Conservation (phyloP, 2,797 vertebrate species). For the Epinephelus coioides region DNA sequence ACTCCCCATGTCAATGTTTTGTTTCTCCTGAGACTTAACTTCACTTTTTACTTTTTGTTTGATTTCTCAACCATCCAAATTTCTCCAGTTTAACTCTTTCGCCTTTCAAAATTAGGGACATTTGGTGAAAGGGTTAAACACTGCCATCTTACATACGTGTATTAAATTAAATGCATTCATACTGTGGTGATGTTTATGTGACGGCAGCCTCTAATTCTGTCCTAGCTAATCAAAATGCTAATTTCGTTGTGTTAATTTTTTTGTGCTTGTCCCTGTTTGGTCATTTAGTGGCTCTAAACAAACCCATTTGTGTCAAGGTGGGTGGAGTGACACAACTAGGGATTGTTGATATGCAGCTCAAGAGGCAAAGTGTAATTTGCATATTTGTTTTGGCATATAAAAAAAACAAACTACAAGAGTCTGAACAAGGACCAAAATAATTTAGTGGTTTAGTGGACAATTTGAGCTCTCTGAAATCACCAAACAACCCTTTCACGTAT, state of each 20-base stretch:
- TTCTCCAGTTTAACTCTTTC: constrained; percentile 75
- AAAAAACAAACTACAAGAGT: not conserved
- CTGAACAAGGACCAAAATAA: not conserved
- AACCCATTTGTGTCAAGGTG: constrained; percentile 9
- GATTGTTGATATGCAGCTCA: no score
- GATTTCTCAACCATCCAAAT: constrained; percentile 74
- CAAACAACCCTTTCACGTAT: not conserved
- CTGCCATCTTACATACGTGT: constrained; percentile 60
- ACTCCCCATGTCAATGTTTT: constrained; percentile 45
- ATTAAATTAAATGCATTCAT: constrained; percentile 51
- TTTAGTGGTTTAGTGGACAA: not conserved
- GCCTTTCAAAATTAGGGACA: constrained; percentile 37
- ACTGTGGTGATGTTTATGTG: constrained; percentile 68
- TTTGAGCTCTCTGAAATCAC: not conserved
- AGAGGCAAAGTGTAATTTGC: not conserved
- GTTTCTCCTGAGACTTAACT: constrained; percentile 71
- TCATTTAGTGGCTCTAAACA: constrained; percentile 8
- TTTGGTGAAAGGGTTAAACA: constrained; percentile 50
- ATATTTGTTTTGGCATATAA: not conserved
- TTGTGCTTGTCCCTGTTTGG: not conserved
- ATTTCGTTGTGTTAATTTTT: not conserved
- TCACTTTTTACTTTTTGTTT: constrained; percentile 66
- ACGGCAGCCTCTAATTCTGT: constrained; percentile 34
- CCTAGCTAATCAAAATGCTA: constrained; percentile 20
- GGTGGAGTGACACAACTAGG: not conserved